Conservation (phyloP, 2,113 vertebrate species). For the Coptodon bakossiorum region DNA sequence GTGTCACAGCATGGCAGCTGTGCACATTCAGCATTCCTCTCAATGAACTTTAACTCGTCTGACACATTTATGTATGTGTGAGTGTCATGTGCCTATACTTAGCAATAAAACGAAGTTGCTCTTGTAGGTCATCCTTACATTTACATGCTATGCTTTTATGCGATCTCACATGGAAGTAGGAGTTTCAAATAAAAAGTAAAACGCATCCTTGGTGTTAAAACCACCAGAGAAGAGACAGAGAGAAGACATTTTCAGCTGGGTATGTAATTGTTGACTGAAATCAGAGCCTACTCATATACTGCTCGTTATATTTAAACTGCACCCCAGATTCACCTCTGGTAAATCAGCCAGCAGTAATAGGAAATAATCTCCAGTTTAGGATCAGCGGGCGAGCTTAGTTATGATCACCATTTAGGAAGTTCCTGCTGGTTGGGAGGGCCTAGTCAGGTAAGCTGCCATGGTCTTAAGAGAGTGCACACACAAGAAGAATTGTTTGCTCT, state of each 20-base stretch:
- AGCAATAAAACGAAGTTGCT: background rate
- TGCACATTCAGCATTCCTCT: background rate
- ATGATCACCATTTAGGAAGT: background rate
- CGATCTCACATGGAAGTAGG: background rate
- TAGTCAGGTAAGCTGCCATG: background rate
- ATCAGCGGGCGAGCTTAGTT: background rate
- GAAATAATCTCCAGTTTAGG: background rate
- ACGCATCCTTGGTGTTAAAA: background rate
- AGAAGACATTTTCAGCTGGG: background rate
- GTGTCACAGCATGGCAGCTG: background rate
- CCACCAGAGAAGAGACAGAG: background rate
- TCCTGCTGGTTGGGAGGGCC: background rate
- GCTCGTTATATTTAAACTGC: conserved; percentile 1
- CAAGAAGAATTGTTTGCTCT: conserved; percentile 17
- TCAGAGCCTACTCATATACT: background rate
- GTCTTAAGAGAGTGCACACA: background rate
- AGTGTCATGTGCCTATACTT: conserved; percentile 3
- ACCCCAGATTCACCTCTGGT: background rate
- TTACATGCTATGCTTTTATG: background rate
- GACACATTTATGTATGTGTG: background rate
- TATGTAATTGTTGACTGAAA: background rate
- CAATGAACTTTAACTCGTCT: background rate
- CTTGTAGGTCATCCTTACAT: background rate
- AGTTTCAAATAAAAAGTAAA: background rate
- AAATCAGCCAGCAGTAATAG: background rate